phyloP scores from a whole-genome alignment of 2,888 invertebrate species.

The Sinohyriopsis cumingii region DNA sequence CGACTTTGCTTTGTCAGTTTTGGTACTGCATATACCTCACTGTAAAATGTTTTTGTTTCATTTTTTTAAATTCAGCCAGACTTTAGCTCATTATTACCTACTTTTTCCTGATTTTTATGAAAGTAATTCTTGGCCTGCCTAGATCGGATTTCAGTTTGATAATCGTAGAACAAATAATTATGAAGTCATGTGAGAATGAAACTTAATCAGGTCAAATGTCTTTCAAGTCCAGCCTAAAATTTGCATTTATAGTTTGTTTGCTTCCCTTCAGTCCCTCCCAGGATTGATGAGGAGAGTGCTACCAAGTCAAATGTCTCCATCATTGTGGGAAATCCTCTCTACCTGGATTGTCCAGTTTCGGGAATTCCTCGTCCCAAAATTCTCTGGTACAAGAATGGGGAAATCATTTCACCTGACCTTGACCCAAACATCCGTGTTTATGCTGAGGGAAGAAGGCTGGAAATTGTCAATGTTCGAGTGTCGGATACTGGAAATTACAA shows the following conservation, averaged over 20 bases:
- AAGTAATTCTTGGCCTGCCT: too few species aligned
- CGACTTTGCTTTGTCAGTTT: too few species aligned
- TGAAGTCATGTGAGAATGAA: too few species aligned
- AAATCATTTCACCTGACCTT: slow-evolving; percentile 45
- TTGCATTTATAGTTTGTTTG: background rate
- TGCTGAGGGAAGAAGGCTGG: slow-evolving; percentile 59
- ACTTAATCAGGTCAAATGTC: too few species aligned
- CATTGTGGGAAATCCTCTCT: slow-evolving; percentile 41
- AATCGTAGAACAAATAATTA: too few species aligned
- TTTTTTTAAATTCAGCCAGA: too few species aligned
- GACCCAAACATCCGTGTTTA: slow-evolving; percentile 50
- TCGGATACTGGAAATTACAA: slow-evolving; percentile 66
- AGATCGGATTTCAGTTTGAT: too few species aligned
- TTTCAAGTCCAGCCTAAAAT: too few species aligned
- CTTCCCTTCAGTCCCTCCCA: slow-evolving; percentile 59
- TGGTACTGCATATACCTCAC: too few species aligned
- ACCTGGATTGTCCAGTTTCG: slow-evolving; percentile 59
- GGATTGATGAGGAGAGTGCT: slow-evolving; percentile 39
- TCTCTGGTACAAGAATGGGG: slow-evolving; percentile 72
- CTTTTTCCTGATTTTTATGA: too few species aligned
- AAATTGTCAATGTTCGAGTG: slow-evolving; percentile 54
- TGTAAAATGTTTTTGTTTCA: too few species aligned
- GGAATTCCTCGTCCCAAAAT: slow-evolving; percentile 71
- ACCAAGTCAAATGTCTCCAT: slow-evolving; percentile 57
- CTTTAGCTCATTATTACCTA: too few species aligned